These are phyloP conservation scores for Charadrius vociferus DNA, from an alignment of 2,113 vertebrate genomes.

Conservation along the genomic window DNA sequence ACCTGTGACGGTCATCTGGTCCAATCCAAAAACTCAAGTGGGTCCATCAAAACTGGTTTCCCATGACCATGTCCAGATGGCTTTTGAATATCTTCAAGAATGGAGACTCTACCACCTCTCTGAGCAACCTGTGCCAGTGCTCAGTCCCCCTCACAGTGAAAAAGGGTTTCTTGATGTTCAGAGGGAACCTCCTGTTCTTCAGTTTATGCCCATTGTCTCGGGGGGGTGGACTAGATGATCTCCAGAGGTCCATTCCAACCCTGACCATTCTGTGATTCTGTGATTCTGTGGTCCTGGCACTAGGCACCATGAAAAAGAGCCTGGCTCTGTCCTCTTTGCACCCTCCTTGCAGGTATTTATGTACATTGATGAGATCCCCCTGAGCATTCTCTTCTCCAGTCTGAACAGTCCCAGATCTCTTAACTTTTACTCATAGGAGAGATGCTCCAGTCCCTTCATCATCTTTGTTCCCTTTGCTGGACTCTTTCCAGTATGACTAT, in stretches of 20 bases:
- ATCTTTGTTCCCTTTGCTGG: neutral
- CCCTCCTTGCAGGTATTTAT: neutral
- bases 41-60: rapidly evolving
- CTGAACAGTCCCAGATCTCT: neutral
- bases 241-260: too few species aligned
- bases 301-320: neutral
- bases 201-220: neutral
- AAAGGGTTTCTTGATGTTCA: neutral
- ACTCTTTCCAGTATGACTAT: neutral
- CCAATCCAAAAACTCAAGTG: neutral
- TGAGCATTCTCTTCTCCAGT: neutral
- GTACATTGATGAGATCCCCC: neutral
- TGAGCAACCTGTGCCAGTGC: neutral
- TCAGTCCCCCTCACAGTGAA: neutral
- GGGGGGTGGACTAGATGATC: too few species aligned
- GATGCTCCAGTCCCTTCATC: neutral
- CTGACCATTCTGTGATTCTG: too few species aligned
- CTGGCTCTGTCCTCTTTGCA: neutral
- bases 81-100: neutral
- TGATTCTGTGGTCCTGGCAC: neutral
- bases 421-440: neutral
- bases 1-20: neutral
- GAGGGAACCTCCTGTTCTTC: neutral
- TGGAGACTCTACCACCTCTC: neutral
- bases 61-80: rapidly evolving